Evolutionary conservation across 2,888 invertebrate species (phyloP), one percentile per base, ranked within the genome.

Genomic region (Ornithoptera priamus): DNA sequence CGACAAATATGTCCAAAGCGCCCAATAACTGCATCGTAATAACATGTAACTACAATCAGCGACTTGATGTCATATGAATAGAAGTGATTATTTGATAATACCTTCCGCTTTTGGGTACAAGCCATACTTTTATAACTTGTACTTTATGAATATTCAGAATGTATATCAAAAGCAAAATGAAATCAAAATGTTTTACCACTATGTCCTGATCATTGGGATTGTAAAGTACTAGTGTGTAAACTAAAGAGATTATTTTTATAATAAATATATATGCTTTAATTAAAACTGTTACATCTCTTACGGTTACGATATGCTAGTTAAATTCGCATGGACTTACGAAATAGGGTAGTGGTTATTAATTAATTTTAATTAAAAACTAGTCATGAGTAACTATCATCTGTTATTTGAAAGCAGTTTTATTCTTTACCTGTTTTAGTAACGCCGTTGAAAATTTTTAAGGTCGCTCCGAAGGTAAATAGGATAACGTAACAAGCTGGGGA

Each of bases 21-120:
- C 39, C 6, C n/a, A 57, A 58, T 61, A 62, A 62, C 36, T 58
- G 17, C 30, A 58, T n/a, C 39, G 61, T 69, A 62, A 57, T 65
- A 61, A 61, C 30, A 7, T 53, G 18, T n/a, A 18, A 53, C 57
- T 18, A 12, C 12, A 22, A 24, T 24, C 12, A 22, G 57, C 22
- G 22, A n/a, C 22, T 60, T 64, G n/a, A 50, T 50, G 30, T 62
- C 69, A 39, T 69, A 56, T 69, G 46, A 65, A 62, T 24, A 65
- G 7, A 1, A 58, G 8, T 58, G 20, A 65, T 69, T 69, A 66
- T 46, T 10, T 1, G 17, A 42, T 56, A 50, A 50, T 53, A n/a
- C 18, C 53, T n/a, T 53, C n/a, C 53, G 15, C 46, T 46, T 46
- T 46, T 15, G 12, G 15, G 1, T 12, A 7, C 6, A 1, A 3